A percentile compares a stretch with the other conserved stretches of the same genome.
Conservation (phyloP, 1,140 invertebrate species). For the Caerostris darwini region DNA sequence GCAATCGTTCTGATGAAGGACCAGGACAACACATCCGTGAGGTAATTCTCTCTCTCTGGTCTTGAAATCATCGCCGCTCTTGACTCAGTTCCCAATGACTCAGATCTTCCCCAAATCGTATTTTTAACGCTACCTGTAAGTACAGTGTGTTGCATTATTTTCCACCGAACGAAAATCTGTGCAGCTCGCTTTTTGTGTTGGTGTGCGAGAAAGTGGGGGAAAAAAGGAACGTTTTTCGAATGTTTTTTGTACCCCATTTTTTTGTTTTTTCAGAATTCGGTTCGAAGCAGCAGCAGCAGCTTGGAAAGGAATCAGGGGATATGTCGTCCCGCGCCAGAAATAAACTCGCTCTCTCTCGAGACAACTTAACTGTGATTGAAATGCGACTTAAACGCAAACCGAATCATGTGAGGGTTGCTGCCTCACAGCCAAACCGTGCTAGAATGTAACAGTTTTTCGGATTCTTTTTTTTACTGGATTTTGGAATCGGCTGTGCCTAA, state of each 20-base stretch:
- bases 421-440: too few relatives aligned
- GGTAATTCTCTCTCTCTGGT: too few relatives aligned
- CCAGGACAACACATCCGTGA: too few relatives aligned
- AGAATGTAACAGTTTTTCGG: too few relatives aligned
- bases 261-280: background rate
- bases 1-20: too few relatives aligned
- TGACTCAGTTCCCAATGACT: background rate
- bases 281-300: background rate
- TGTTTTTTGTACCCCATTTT: constrained; percentile 26
- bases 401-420: too few relatives aligned
- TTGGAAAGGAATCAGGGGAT: constrained; percentile 5
- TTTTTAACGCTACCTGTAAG: background rate
- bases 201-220: background rate
- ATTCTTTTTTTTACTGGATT: too few relatives aligned
- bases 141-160: background rate
- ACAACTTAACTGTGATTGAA: background rate
- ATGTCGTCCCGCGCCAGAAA: background rate
- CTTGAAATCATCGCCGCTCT: too few relatives aligned
- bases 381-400: background rate
- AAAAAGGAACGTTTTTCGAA: background rate
- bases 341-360: background rate
- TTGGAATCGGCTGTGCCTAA: too few relatives aligned
- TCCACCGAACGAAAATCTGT: background rate
- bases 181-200: background rate
- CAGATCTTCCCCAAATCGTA: background rate